Conservation (phyloP, 2,113 vertebrate species). For the Dissostichus mawsoni region DNA sequence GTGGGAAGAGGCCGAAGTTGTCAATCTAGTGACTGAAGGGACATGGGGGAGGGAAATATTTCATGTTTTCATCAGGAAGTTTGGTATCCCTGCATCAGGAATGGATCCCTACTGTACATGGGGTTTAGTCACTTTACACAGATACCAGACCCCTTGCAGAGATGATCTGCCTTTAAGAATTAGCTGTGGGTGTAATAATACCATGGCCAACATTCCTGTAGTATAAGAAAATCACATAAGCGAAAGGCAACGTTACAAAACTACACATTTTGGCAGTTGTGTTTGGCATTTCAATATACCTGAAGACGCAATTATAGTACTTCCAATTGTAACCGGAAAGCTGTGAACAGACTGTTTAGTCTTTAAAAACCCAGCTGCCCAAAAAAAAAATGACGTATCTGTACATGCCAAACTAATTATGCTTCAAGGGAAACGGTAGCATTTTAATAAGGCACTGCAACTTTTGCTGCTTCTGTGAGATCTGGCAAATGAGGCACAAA, state of each 20-base stretch:
- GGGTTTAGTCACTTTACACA: not conserved
- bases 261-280: not conserved
- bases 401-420: constrained; percentile 22
- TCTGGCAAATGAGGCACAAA: constrained; percentile 48
- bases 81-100: not conserved
- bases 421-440: constrained; percentile 31
- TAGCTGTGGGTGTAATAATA: not conserved
- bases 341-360: constrained; percentile 45
- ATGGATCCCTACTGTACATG: not conserved
- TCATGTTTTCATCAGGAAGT: constrained; percentile 31
- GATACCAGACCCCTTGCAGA: constrained; percentile 9
- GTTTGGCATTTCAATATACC: constrained; percentile 24
- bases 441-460: constrained; percentile 48
- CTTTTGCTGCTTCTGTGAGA: constrained; percentile 38
- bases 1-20: constrained; percentile 19
- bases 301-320: constrained; percentile 25
- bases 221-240: constrained; percentile 12
- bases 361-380: constrained; percentile 27
- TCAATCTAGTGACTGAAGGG: constrained; percentile 19
- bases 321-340: constrained; percentile 12
- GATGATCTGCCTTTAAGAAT: constrained; percentile 11
- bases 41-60: constrained; percentile 5
- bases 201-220: constrained; percentile 3
- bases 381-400: constrained; percentile 31
- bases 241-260: not conserved